Evolutionary conservation across 2,113 vertebrate genomes (phyloP), one percentile per base, ranked within the genome.

Genomic region (Psittacula cyanocephala): DNA sequence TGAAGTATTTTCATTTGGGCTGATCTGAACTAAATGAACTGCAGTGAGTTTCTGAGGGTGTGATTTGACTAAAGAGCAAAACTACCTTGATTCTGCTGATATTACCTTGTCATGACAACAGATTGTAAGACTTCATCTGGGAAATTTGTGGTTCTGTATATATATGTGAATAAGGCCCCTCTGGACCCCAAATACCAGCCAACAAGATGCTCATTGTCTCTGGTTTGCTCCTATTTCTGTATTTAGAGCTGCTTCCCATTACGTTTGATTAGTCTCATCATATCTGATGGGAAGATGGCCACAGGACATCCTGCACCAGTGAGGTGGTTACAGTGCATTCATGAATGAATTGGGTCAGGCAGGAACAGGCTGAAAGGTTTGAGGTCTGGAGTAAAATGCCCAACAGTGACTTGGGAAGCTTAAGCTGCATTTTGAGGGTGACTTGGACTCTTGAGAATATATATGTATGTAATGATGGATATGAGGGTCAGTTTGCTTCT

Each of bases 271-370:
- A 16, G 13, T 22, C 43, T 35, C 13, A 5, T 5, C 19, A 5
- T 27, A 28, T 72, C 53, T 63, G 41, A 22, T 59, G 49, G 53
- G 17, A 35, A 47, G 52, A 18, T 19, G 43, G 18, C 41, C 31
- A 18, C 43, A 46, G 49, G 27, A n/a, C 31, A 20, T 31, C 47
- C 1, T 17, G 27, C 13, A 25, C 27, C 0, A 0, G 22, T 20
- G 55, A 37, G 27, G 17, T 60, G 46, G 46, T 15, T 31, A 6
- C 15, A n/a, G 49, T 44, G n/a, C 19, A 6, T 39, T 44, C 17
- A 6, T 33, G 27, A n/a, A 35, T 35, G 35, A 67, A 83, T 47
- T 35, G 27, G 41, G 28, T n/a, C 17, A 4, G 13, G 46, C 14
- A 46, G 59, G 43, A 27, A 31, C 11, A 17, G 17, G 33, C 55